phyloP scores from a whole-genome alignment of 2,888 invertebrate species.

The Stictocephala bisonia region DNA sequence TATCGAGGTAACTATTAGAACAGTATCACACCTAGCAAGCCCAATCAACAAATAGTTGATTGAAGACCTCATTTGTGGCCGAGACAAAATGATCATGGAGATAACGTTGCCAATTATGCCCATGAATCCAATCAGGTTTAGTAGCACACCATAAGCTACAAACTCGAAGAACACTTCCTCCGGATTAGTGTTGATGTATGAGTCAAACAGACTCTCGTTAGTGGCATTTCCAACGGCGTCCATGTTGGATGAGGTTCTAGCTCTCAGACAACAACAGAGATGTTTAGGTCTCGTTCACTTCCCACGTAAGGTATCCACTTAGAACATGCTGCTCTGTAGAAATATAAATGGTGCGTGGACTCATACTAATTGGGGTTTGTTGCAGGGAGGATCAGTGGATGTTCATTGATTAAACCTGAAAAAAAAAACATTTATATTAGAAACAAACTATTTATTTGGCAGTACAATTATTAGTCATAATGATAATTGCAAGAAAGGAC shows the following conservation, averaged over 20 bases:
- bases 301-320: slow-evolving; percentile 28
- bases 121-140: slow-evolving; percentile 82
- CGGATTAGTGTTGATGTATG: not conserved
- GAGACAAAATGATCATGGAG: slow-evolving; percentile 88
- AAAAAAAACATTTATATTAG: too few relatives aligned
- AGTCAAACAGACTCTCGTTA: not conserved
- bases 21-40: slow-evolving; percentile 92
- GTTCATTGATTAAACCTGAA: not conserved
- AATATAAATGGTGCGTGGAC: not conserved
- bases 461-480: too few relatives aligned
- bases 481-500: too few relatives aligned
- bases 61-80: slow-evolving; percentile 95
- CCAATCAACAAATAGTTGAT: slow-evolving; percentile 95
- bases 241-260: too few relatives aligned
- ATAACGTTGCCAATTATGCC: slow-evolving; percentile 92
- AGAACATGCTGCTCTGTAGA: not conserved
- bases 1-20: slow-evolving; percentile 87
- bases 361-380: not conserved
- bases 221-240: slow-evolving; percentile 18
- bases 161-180: slow-evolving; percentile 73
- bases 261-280: too few relatives aligned
- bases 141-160: slow-evolving; percentile 82
- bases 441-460: too few relatives aligned
- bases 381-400: not conserved
- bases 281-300: slow-evolving; percentile 44